Conservation (phyloP, 2,888 invertebrate genomes). For the Muschampia plurimacula region DNA sequence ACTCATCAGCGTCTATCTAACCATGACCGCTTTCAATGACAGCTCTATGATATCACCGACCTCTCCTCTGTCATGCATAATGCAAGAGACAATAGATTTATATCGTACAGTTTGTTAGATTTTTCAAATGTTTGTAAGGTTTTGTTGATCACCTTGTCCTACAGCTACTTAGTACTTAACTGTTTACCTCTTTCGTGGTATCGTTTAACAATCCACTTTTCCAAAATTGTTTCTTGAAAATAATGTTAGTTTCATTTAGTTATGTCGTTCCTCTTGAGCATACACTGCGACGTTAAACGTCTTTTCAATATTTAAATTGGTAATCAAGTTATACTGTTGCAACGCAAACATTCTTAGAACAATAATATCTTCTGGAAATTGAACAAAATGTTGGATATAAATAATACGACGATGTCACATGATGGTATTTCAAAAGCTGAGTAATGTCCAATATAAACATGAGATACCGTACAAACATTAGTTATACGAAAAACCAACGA, state of each 20-base stretch:
- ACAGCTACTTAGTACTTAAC: background rate
- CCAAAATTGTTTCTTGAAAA: too few relatives aligned
- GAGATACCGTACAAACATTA: background rate
- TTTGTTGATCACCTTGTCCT: constrained; percentile 4
- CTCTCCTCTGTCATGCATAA: constrained; percentile 23
- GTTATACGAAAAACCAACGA: background rate
- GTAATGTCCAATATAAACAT: background rate
- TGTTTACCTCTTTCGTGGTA: background rate
- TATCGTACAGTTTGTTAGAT: constrained; percentile 1
- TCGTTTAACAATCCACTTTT: too few relatives aligned
- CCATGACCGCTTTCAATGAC: constrained; percentile 25
- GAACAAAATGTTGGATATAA: too few relatives aligned
- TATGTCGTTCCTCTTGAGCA: too few relatives aligned
- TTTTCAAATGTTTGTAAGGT: constrained; percentile 9
- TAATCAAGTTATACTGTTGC: too few relatives aligned
- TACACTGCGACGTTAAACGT: too few relatives aligned
- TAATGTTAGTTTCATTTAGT: too few relatives aligned
- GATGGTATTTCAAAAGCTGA: background rate
- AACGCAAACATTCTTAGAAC: too few relatives aligned
- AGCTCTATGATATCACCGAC: constrained; percentile 21
- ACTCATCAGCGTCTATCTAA: constrained; percentile 13
- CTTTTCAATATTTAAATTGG: too few relatives aligned
- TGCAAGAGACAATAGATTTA: constrained; percentile 21
- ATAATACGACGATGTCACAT: too few relatives aligned
- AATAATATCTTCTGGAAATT: too few relatives aligned